Percentiles rank a stretch among this genome's conserved stretches.
Evolutionary conservation across 2,113 vertebrate species (phyloP).

Genomic region (Diglossa brunneiventris): DNA sequence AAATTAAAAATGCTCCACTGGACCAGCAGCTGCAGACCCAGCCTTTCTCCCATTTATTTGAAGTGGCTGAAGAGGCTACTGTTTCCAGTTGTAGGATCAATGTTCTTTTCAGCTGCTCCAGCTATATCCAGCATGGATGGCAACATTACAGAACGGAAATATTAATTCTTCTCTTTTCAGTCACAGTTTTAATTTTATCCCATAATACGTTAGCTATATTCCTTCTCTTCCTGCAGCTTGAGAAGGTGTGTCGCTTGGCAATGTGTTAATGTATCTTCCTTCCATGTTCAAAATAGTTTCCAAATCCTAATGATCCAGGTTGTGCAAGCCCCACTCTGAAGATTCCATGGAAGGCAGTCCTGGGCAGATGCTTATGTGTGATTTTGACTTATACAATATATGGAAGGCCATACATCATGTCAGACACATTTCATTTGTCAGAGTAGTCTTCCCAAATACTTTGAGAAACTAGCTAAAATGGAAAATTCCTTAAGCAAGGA

Average conservation of each 20-base stretch:
- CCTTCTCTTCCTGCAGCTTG: not conserved
- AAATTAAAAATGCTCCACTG: not conserved
- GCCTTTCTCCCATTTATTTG: not conserved
- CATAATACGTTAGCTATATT: not conserved
- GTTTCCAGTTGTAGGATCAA: not conserved
- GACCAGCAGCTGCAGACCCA: not conserved
- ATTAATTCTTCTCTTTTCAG: not conserved
- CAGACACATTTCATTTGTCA: not conserved
- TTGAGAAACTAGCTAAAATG: not conserved
- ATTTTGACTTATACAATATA: not conserved
- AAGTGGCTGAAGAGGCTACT: not conserved
- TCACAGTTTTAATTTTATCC: not conserved
- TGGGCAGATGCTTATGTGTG: not conserved
- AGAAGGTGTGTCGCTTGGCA: not conserved
- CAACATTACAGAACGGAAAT: not conserved
- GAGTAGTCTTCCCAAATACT: not conserved
- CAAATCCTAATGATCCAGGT: not conserved
- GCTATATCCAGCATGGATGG: not conserved
- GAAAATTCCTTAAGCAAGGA: not conserved
- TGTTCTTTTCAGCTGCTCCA: not conserved
- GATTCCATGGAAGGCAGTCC: not conserved
- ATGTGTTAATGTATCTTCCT: not conserved
- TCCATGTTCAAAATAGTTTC: not conserved
- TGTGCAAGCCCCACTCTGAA: not conserved
- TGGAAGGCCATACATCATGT: not conserved